A percentile compares a stretch with the other conserved stretches of the same genome.
Evolutionary conservation across 2,797 vertebrate genomes (phyloP).

Genomic region (Tokudaia muenninki): DNA sequence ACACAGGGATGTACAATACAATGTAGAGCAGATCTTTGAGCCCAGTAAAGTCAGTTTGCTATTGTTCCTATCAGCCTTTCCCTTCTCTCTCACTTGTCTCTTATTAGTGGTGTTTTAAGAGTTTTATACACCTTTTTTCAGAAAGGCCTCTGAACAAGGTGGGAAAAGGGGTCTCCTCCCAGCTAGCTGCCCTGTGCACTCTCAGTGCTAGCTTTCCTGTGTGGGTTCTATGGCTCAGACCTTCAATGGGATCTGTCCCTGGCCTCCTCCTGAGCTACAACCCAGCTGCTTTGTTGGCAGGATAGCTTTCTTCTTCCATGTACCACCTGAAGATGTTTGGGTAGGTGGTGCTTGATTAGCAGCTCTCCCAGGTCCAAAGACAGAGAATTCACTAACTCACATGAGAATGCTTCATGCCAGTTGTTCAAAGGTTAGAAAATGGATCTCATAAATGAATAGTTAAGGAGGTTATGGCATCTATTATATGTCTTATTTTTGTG

Average conservation of each 20-base stretch:
- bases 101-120: not conserved
- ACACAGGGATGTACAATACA: not conserved
- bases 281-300: not conserved
- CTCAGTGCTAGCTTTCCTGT: too few relatives aligned
- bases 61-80: not conserved
- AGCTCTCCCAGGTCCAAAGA: not conserved
- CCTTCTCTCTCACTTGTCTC: not conserved
- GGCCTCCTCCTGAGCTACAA: fast-evolving
- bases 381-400: not conserved
- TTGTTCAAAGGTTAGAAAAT: not conserved
- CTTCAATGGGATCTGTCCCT: fast-evolving
- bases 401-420: not conserved
- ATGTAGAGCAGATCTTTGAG: not conserved
- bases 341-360: too few relatives aligned
- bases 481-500: not conserved
- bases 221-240: not conserved
- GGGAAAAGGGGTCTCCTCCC: not conserved
- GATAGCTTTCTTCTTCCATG: not conserved
- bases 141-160: not conserved
- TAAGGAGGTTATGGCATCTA: not conserved
- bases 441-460: not conserved
- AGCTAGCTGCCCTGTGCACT: not conserved
- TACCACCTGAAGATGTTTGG: not conserved
- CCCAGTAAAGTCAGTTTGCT: not conserved
- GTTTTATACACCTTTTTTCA: not conserved